Percentiles rank a stretch among this genome's conserved stretches.
Evolutionary conservation across 1,140 invertebrate genomes (phyloP).

Genomic region (Solenopsis fugax): DNA sequence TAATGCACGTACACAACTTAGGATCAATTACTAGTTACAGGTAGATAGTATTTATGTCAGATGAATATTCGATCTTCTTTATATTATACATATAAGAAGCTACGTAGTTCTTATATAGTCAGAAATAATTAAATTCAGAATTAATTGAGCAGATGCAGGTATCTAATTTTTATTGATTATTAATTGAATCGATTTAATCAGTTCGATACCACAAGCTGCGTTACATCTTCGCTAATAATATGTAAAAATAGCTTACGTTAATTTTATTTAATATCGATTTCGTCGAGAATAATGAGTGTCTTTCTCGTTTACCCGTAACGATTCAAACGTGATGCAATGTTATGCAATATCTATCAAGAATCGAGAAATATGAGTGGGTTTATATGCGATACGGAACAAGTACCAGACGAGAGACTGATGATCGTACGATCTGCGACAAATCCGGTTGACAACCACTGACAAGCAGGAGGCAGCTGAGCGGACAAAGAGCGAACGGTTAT

Average conservation of each 20-base stretch:
- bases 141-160: background rate
- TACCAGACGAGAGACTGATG: background rate
- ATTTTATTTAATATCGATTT: background rate
- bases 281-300: background rate
- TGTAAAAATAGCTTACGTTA: background rate
- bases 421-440: constrained; percentile 14
- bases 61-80: background rate
- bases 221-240: background rate
- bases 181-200: background rate
- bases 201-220: background rate
- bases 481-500: constrained; percentile 85
- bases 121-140: background rate
- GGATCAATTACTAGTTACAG: background rate
- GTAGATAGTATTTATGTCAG: background rate
- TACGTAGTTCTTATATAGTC: background rate
- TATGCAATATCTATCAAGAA: background rate
- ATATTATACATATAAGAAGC: background rate
- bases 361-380: background rate
- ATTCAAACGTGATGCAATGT: constrained; percentile 15
- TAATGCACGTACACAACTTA: background rate
- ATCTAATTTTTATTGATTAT: constrained; percentile 13
- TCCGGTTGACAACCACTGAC: constrained; percentile 80
- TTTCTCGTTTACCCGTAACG: background rate
- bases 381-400: background rate
- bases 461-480: constrained; percentile 84